phyloP scores from a whole-genome alignment of 2,888 invertebrate genomes.

The Drosophila anomelani region DNA sequence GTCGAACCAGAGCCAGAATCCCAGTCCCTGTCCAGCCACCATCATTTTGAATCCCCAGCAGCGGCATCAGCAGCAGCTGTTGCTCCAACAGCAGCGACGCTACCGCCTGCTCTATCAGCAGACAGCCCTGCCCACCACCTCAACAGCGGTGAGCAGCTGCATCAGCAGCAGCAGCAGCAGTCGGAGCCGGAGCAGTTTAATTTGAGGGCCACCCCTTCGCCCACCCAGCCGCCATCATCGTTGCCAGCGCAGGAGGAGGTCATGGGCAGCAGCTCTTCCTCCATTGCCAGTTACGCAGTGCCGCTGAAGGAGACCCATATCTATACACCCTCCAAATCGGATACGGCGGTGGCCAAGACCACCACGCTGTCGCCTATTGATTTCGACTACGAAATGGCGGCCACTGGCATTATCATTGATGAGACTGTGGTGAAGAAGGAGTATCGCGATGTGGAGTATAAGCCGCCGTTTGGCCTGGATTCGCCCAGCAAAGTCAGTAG shows the following conservation, averaged over 20 bases:
- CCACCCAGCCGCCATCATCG: conserved; percentile 7
- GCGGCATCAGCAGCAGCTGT: conserved; percentile 66
- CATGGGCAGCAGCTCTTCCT: conserved; percentile 14
- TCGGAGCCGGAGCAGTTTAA: conserved; percentile 62
- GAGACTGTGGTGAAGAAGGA: conserved; percentile 85
- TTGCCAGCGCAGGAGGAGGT: conserved; percentile 47
- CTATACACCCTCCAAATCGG: conserved; percentile 83
- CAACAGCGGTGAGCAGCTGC: conserved; percentile 62
- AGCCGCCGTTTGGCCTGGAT: conserved; percentile 80
- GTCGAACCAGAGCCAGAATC: conserved; percentile 24
- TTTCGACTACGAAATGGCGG: conserved; percentile 84
- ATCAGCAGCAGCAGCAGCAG: conserved; percentile 50
- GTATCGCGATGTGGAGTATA: conserved; percentile 84
- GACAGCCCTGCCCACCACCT: conserved; percentile 72
- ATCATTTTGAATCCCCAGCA: conserved; percentile 67
- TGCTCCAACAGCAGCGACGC: conserved; percentile 75
- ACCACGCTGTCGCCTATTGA: conserved; percentile 80
- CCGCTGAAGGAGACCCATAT: conserved; percentile 85
- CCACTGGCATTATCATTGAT: conserved; percentile 84
- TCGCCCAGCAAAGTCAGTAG: conserved; percentile 50
- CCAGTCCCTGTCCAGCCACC: conserved; percentile 25
- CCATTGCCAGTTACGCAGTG: conserved; percentile 77
- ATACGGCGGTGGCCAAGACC: conserved; percentile 70
- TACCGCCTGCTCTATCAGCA: conserved; percentile 77
- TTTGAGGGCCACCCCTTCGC: conserved; percentile 60